Evolutionary conservation across 1,140 invertebrate species (phyloP), one percentile per base, ranked within the genome.

Genomic region (Apis laboriosa): DNA sequence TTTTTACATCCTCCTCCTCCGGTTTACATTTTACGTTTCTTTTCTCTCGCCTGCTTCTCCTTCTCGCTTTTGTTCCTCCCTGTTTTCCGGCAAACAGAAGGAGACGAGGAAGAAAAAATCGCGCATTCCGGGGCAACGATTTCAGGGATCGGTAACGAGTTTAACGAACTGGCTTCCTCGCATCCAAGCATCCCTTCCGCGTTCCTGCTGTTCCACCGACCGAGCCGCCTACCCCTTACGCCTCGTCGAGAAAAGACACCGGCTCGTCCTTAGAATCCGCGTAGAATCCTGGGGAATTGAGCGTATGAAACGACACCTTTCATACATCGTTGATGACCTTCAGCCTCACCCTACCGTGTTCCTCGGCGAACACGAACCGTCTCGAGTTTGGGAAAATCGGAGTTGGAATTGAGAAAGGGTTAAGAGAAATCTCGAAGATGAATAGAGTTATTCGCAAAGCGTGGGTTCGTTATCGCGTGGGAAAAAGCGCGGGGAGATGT

Each of bases 91-190:
- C 43, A 1, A 11, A 24, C 28, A 17, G 11, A 51, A 55, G 21
- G 43, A n/a, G 9, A 13, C 24, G 12, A 55, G 19, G 61, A 60
- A 60, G 77, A 70, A 68, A 78, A 77, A 73, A 78, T 24, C 55
- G 55, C 34, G 66, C 71, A 72, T 64, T 77, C 70, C 84, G 63
- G 68, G 28, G 58, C 70, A 64, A 70, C 58, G 72, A 79, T 86
- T 86, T 84, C 84, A 87, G 77, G 72, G 80, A 87, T 87, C 85
- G 77, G 85, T 86, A 87, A 87, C 85, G 76, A 86, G 86, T 87
- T 86, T 87, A 87, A 87, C 81, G 83, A 87, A 87, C 86, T 86
- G 85, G 71, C 77, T 80, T 84, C 80, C 64, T 51, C 68, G 49
- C 77, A 34, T 34, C 28, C 74, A 80, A 58, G 49, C 55, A 73